Conservation (phyloP, 2,888 invertebrate species). For the Epistrophe grossulariae region DNA sequence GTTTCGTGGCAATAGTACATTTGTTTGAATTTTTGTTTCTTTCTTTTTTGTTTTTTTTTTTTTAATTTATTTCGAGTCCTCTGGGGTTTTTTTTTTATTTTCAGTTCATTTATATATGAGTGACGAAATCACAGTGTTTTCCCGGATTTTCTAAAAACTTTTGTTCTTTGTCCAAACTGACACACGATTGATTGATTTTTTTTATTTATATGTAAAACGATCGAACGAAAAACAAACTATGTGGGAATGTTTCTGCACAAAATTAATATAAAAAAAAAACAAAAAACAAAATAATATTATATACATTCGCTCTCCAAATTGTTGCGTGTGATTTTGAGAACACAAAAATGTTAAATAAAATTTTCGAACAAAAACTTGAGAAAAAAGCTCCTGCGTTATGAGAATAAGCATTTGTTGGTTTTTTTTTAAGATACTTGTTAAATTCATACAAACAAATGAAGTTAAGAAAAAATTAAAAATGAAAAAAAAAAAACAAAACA, state of each 20-base stretch:
- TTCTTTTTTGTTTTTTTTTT: slow-evolving; percentile 17
- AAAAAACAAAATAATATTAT: slow-evolving; percentile 49
- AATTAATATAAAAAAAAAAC: slow-evolving; percentile 59
- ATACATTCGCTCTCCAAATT: slow-evolving; percentile 62
- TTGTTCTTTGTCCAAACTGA: slow-evolving; percentile 54
- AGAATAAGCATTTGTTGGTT: slow-evolving; percentile 44
- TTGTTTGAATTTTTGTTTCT: slow-evolving; percentile 47
- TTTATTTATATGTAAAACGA: slow-evolving; percentile 66
- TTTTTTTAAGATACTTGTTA: slow-evolving; percentile 24
- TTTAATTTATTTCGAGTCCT: slow-evolving; percentile 27
- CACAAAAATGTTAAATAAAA: slow-evolving; percentile 39
- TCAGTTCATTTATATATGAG: slow-evolving; percentile 56
- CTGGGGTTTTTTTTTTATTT: slow-evolving; percentile 19
- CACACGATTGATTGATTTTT: slow-evolving; percentile 43
- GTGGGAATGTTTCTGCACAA: slow-evolving; percentile 76
- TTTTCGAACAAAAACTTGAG: slow-evolving; percentile 27
- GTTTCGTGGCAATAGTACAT: slow-evolving; percentile 73
- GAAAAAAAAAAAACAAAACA: slow-evolving; percentile 20
- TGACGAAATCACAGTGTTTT: slow-evolving; percentile 62
- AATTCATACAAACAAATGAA: slow-evolving; percentile 35
- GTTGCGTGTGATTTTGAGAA: slow-evolving; percentile 63
- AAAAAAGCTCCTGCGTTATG: slow-evolving; percentile 65
- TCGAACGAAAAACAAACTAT: slow-evolving; percentile 70
- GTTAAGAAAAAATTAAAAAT: slow-evolving; percentile 37
- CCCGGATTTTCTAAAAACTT: slow-evolving; percentile 44